A percentile compares a stretch with the other conserved stretches of the same genome.
Conservation (phyloP, 2,888 invertebrate genomes). For the Coecobrya sp. region DNA sequence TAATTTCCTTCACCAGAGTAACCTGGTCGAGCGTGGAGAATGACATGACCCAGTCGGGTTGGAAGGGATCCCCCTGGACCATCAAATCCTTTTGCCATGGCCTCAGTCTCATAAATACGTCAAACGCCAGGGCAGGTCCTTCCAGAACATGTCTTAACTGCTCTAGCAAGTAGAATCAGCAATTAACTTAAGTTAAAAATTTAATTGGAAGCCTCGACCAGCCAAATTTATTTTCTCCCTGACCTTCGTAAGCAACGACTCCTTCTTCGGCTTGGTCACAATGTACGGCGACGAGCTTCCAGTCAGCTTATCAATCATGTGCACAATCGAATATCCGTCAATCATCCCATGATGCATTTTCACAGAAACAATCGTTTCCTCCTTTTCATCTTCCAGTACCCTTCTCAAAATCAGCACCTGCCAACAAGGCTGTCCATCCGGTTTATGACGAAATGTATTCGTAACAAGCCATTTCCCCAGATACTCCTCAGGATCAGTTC, state of each 20-base stretch:
- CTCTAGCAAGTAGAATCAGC: not conserved
- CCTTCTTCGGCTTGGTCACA: constrained; percentile 35
- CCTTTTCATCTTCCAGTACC: not conserved
- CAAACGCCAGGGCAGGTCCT: constrained; percentile 52
- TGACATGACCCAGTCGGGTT: constrained; percentile 62
- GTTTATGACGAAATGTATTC: constrained; percentile 20
- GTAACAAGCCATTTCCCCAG: constrained; percentile 53
- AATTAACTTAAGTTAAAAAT: too few relatives aligned
- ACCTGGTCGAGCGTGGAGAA: constrained; percentile 56
- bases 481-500: constrained; percentile 64
- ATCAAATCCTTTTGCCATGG: not conserved
- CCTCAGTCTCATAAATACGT: constrained; percentile 36
- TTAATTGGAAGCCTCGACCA: too few relatives aligned
- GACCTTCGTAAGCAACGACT: constrained; percentile 56
- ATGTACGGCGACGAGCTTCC: constrained; percentile 62
- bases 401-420: constrained; percentile 63
- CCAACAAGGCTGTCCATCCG: constrained; percentile 72
- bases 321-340: constrained; percentile 73
- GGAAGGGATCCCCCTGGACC: constrained; percentile 60
- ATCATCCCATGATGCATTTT: constrained; percentile 77
- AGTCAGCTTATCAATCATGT: constrained; percentile 69
- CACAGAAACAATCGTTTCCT: constrained; percentile 57
- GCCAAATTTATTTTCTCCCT: not conserved
- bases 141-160: constrained; percentile 56
- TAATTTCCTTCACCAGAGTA: constrained; percentile 53